Base-by-base conservation (phyloP, 2,113 vertebrate species). In the Grantiella picta region DNA sequence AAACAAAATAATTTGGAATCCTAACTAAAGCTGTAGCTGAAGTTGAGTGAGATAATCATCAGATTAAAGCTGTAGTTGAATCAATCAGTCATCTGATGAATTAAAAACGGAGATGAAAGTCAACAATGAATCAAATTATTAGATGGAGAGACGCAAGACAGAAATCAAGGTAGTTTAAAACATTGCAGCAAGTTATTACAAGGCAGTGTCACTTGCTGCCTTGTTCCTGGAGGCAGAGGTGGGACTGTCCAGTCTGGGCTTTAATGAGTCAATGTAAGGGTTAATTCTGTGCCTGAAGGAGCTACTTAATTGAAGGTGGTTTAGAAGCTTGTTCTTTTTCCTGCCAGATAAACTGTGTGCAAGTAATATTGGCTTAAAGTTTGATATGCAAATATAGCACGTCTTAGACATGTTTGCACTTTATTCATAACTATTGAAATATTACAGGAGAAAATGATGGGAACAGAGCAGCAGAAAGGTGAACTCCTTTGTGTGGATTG, bases 81-180 rank as follows among this genome's bases (percentile, higher is more conserved):
- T 92, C 90, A 82, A 3, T 91, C 89, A 95, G 69, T 79, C 77
- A 85, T 66, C 45, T 96, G 93, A 85, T 95, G 83, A 78, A 84
- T 91, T 95, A 95, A 82, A 86, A 93, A 44, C 0, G 0, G 61
- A 84, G 69, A 65, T 86, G 70, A 69, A 94, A 96, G 69, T 92
- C 77, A 95, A 84, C 40, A 89, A 40, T 61, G 77, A 96, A 91
- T 89, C 65, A 61, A 56, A 79, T 72, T 49, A 87, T 87, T 79
- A 87, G 65, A 36, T 68, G 72, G 78, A 83, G 65, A 91, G 44
- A 60, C 85, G 49, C 77, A 68, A 53, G 84, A 68, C 40, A 87
- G 80, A 86, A 85, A 56, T 82, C 25, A 35, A 65, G n/a, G 12
- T 71, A 10, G 18, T 82, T 68, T 82, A 76, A 82, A 91, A 61